Base-by-base conservation (phyloP, 2,797 vertebrate genomes). In the Fratercula arctica region DNA sequence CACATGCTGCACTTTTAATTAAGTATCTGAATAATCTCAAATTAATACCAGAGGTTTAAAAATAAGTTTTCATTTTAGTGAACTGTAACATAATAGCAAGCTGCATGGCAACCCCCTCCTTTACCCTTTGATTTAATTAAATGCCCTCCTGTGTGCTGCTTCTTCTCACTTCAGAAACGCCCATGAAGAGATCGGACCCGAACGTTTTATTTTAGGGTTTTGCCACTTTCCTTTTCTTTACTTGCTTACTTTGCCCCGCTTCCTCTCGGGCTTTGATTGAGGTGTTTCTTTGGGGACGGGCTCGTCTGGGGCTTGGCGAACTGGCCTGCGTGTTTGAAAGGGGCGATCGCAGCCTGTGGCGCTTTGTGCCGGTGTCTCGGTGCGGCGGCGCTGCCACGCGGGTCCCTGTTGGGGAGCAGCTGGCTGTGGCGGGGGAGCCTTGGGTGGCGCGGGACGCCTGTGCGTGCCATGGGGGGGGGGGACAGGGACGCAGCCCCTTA, bases 1-100 rank as follows among this genome's bases (percentile, higher is more conserved):
- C 99, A 99, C 99, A 99, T 99, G 99, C 99, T 98, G 98, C 98
- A 98, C 99, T 99, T 99, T 99, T 99, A 99, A 99, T 99, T 99
- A 99, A 98, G 98, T 98, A 98, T 98, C 98, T 98, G 98, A 98
- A 98, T 98, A 98, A 98, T 98, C 98, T 98, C 98, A 98, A 98
- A 98, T 98, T 98, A 97, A 98, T 98, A 97, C 98, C 98, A 98
- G 98, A 98, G 98, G 98, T 98, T 98, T 98, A 98, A 98, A 98
- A 98, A 98, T 98, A 98, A 98, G 98, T 98, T 98, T 98, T 97
- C 98, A 98, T 98, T 98, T 98, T 98, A 97, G 78, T 96, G 50
- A 98, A 97, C 97, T 98, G 98, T 98, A 98, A 98, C 97, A 98
- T 98, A 98, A 98, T 98, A 98, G 97, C 97, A 70, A 97, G 97